Evolutionary conservation across 2,113 vertebrate species (phyloP).

Genomic region (Scolopax mira): DNA sequence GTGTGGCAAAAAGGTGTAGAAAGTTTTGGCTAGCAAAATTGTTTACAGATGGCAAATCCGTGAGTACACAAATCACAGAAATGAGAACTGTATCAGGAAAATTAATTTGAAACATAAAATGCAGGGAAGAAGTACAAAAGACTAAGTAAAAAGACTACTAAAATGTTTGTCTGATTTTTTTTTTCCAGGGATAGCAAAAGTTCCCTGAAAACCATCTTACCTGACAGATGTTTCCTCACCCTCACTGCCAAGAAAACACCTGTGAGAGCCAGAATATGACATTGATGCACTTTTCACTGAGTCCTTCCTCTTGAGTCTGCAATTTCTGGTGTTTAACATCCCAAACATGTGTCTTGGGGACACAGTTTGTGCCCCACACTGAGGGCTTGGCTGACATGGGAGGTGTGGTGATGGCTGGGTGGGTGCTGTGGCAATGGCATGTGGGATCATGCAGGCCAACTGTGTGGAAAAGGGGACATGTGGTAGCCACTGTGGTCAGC

Average conservation of each 20-base stretch:
- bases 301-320: neutral
- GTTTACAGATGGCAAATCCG: neutral
- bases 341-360: neutral
- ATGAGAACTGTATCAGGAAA: neutral
- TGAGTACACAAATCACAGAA: neutral
- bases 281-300: neutral
- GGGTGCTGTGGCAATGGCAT: rapidly evolving
- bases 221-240: neutral
- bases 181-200: neutral
- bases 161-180: neutral
- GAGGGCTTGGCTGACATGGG: rapidly evolving
- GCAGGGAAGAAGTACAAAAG: neutral
- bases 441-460: rapidly evolving
- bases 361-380: no score
- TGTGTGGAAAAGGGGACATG: neutral
- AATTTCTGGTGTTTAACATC: neutral
- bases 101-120: neutral
- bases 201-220: neutral
- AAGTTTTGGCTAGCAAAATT: neutral
- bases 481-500: neutral
- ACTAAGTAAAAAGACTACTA: neutral
- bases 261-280: neutral
- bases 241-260: neutral
- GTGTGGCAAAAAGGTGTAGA: neutral
- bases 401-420: rapidly evolving